These are phyloP conservation scores for Volucella inanis DNA, from an alignment of 2,888 invertebrate species.

Conservation along the genomic window DNA sequence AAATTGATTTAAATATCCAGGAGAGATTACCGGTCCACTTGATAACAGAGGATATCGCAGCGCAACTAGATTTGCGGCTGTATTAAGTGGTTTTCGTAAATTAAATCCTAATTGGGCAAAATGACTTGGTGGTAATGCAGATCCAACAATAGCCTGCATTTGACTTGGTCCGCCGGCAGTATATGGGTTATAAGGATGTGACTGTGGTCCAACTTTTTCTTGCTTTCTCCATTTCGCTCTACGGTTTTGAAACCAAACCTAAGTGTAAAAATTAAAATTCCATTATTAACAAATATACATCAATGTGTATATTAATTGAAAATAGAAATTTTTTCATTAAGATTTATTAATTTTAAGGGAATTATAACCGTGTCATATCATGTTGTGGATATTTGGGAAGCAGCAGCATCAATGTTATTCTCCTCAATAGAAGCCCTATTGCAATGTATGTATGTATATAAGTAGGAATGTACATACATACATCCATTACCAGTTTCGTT, in stretches of 20 bases:
- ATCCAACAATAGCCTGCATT: slow-evolving; percentile 88
- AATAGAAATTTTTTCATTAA: no score
- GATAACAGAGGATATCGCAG: slow-evolving; percentile 88
- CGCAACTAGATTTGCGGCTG: slow-evolving; percentile 86
- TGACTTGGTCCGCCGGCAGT: slow-evolving; percentile 87
- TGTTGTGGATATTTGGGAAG: no score
- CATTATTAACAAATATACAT: neutral
- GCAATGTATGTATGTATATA: no score
- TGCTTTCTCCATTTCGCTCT: slow-evolving; percentile 97
- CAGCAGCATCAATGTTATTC: no score
- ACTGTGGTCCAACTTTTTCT: slow-evolving; percentile 95
- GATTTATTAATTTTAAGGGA: no score
- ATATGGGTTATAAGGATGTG: slow-evolving; percentile 95
- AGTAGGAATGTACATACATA: no score
- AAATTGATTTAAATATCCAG: slow-evolving; percentile 85
- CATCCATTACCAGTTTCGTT: no score
- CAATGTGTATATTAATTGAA: no score
- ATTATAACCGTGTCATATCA: no score
- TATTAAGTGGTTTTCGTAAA: slow-evolving; percentile 89
- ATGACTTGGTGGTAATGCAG: slow-evolving; percentile 90
- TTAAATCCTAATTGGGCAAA: slow-evolving; percentile 91
- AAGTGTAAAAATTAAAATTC: slow-evolving; percentile 77
- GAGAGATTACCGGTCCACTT: slow-evolving; percentile 84
- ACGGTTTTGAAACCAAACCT: slow-evolving; percentile 97
- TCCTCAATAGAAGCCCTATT: no score